Percentiles rank a stretch among this genome's conserved stretches.
Conservation (phyloP, 2,888 invertebrate genomes). For the Scaptomyza polygonia region DNA sequence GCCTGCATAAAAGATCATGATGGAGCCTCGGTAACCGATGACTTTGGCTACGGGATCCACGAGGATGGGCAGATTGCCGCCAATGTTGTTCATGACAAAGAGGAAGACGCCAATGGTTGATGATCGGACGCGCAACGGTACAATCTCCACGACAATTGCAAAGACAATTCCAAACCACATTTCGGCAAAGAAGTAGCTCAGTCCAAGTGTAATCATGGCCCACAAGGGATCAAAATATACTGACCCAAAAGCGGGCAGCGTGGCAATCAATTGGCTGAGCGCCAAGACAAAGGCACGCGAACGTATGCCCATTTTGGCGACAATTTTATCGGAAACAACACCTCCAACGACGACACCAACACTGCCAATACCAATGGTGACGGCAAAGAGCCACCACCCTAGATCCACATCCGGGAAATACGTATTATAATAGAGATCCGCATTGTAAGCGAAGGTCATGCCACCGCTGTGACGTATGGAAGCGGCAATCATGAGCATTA, state of each 20-base stretch:
- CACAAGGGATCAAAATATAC: slow-evolving; percentile 92
- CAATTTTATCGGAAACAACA: slow-evolving; percentile 93
- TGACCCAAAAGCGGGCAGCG: slow-evolving; percentile 93
- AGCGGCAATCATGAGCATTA: slow-evolving; percentile 93
- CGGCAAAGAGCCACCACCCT: slow-evolving; percentile 95
- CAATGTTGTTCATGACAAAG: slow-evolving; percentile 96
- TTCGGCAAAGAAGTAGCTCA: slow-evolving; percentile 95
- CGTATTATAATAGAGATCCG: slow-evolving; percentile 93
- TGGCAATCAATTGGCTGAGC: slow-evolving; percentile 92
- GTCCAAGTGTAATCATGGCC: slow-evolving; percentile 94
- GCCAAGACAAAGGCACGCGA: slow-evolving; percentile 92
- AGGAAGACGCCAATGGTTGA: slow-evolving; percentile 94
- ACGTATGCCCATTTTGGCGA: slow-evolving; percentile 93
- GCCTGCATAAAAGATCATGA: slow-evolving; percentile 95
- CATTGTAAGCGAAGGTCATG: slow-evolving; percentile 96
- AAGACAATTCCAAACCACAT: slow-evolving; percentile 98
- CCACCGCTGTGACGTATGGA: slow-evolving; percentile 95
- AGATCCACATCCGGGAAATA: slow-evolving; percentile 95
- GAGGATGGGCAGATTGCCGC: slow-evolving; percentile 94
- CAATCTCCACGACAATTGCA: slow-evolving; percentile 94
- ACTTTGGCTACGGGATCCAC: slow-evolving; percentile 93
- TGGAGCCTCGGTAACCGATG: slow-evolving; percentile 92
- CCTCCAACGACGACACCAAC: slow-evolving; percentile 89
- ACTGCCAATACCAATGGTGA: slow-evolving; percentile 92
- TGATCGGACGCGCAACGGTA: slow-evolving; percentile 91